Evolutionary conservation across 1,140 invertebrate genomes (phyloP).

Genomic region (Anoplophora glabripennis): DNA sequence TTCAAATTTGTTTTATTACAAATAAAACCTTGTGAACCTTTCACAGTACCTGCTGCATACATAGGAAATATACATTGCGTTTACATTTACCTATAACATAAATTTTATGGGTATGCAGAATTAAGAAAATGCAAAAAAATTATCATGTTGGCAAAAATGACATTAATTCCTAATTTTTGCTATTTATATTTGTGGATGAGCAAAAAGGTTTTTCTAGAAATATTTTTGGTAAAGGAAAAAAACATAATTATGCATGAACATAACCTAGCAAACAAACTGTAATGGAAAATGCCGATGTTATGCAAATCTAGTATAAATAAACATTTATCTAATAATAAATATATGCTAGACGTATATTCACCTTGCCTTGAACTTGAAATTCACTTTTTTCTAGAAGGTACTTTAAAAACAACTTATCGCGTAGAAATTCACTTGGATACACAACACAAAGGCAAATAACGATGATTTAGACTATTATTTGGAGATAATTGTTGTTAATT

Average conservation of each 20-base stretch:
- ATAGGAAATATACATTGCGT: too few relatives aligned
- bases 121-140: too few relatives aligned
- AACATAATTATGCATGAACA: background rate
- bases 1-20: too few relatives aligned
- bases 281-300: background rate
- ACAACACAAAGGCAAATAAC: background rate
- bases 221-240: too few relatives aligned
- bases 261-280: background rate
- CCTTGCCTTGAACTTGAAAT: constrained; percentile 48
- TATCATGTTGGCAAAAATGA: too few relatives aligned
- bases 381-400: constrained; percentile 34
- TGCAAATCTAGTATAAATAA: constrained; percentile 18
- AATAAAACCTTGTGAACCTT: too few relatives aligned
- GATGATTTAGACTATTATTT: constrained; percentile 2
- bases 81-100: too few relatives aligned
- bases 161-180: too few relatives aligned
- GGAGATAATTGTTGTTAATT: background rate
- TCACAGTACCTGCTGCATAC: too few relatives aligned
- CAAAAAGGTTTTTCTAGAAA: too few relatives aligned
- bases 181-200: too few relatives aligned
- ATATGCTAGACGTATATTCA: constrained; percentile 28
- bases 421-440: constrained; percentile 6
- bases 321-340: constrained; percentile 32
- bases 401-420: constrained; percentile 19
- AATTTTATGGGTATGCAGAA: too few relatives aligned